Percentiles rank a stretch among this genome's conserved stretches.
Conservation (phyloP, 2,797 vertebrate genomes). For the Onychomys torridus region DNA sequence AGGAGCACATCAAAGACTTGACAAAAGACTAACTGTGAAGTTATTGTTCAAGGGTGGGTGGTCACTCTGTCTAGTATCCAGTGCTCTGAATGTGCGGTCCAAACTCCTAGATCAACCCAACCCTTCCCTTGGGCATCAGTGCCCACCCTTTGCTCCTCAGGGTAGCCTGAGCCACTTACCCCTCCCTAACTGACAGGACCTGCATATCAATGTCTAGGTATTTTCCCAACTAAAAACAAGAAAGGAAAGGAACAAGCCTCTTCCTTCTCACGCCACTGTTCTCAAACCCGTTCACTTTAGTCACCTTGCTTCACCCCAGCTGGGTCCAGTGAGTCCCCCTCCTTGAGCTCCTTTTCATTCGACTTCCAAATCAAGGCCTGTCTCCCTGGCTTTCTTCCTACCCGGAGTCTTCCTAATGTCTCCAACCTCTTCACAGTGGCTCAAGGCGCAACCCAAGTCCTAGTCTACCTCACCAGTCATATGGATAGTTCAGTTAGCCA, state of each 20-base stretch:
- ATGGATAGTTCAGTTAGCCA: not conserved
- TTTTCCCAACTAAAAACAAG: not conserved
- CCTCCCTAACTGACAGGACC: not conserved
- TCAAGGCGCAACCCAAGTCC: not conserved
- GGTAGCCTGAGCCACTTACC: not conserved
- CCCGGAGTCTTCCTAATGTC: not conserved
- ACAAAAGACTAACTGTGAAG: not conserved
- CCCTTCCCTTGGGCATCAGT: not conserved
- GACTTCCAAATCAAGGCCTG: not conserved
- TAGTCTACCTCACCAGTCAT: not conserved
- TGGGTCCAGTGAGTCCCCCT: not conserved
- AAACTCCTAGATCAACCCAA: not conserved
- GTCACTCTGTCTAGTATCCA: not conserved
- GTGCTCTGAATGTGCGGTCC: not conserved
- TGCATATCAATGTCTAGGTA: not conserved
- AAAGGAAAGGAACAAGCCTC: not conserved
- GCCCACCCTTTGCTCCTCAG: not conserved
- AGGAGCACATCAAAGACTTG: not conserved
- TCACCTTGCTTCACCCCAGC: not conserved
- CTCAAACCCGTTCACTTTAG: not conserved
- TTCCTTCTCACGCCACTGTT: not conserved
- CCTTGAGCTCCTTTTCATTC: not conserved
- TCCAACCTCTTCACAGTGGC: not conserved
- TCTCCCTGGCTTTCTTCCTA: not conserved
- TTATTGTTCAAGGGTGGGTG: not conserved